Percentiles rank a stretch among this genome's conserved stretches.
Evolutionary conservation across 2,888 invertebrate genomes (phyloP).

Genomic region (Eudemis profundana): DNA sequence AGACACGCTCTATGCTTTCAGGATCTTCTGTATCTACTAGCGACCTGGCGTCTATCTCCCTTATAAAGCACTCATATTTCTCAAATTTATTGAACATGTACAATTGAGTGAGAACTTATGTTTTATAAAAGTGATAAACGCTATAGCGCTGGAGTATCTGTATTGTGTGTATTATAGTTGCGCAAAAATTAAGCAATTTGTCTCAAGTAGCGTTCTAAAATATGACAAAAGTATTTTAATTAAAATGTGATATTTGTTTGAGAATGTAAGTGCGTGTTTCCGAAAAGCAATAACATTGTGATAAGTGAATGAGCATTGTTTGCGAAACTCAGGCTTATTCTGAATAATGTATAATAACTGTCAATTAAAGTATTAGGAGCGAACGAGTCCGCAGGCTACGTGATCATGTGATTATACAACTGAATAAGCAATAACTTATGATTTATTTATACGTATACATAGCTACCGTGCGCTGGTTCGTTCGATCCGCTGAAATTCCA

Average conservation of each 20-base stretch:
- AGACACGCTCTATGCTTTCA: slow-evolving; percentile 55
- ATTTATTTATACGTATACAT: slow-evolving; percentile 40
- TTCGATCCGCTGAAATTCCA: slow-evolving; percentile 47
- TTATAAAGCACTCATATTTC: not conserved
- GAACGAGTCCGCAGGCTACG: slow-evolving; percentile 54
- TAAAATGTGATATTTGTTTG: slow-evolving; percentile 80
- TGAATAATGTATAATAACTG: slow-evolving; percentile 70
- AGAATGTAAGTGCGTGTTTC: slow-evolving; percentile 76
- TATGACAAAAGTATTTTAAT: slow-evolving; percentile 70
- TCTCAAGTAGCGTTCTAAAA: slow-evolving; percentile 61
- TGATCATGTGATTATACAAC: slow-evolving; percentile 25
- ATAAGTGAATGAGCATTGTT: slow-evolving; percentile 73
- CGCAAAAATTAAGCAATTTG: slow-evolving; percentile 57
- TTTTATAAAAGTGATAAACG: not conserved
- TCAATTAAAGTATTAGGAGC: slow-evolving; percentile 69
- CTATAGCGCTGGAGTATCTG: slow-evolving; percentile 10
- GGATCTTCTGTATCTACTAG: slow-evolving; percentile 57
- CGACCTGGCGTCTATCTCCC: slow-evolving; percentile 7
- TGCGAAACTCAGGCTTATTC: slow-evolving; percentile 63
- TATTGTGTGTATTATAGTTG: slow-evolving; percentile 51
- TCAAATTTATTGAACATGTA: not conserved
- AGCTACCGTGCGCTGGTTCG: slow-evolving; percentile 50
- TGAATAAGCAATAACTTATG: slow-evolving; percentile 40
- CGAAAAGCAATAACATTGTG: slow-evolving; percentile 83
- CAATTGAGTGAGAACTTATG: not conserved